Percentiles rank a stretch among this genome's conserved stretches.
These are phyloP conservation scores for Petromus typicus DNA, from an alignment of 2,113 vertebrate genomes.

Conservation along the genomic window DNA sequence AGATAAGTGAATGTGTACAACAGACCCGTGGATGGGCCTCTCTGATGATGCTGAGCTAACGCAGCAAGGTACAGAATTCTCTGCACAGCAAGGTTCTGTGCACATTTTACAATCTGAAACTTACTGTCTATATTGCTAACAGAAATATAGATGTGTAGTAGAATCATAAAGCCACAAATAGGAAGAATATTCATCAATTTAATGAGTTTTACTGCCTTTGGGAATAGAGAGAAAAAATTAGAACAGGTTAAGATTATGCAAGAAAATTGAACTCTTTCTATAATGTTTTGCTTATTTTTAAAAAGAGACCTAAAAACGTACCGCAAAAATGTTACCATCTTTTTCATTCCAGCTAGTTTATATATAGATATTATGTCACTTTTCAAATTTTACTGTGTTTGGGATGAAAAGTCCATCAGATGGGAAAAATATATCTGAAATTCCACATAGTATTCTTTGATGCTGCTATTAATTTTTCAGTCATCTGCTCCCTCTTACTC, in stretches of 20 bases:
- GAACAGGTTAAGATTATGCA: neutral
- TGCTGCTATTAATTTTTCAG: slow-evolving; percentile 48
- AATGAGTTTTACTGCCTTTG: neutral
- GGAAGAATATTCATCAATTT: neutral
- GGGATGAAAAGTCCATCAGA: neutral
- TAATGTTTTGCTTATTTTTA: slow-evolving; percentile 49
- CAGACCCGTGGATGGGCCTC: neutral
- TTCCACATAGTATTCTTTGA: slow-evolving; percentile 23
- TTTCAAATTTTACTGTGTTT: slow-evolving; percentile 6
- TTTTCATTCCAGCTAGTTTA: slow-evolving; percentile 30
- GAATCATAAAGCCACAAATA: neutral
- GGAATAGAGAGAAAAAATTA: neutral
- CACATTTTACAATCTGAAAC: slow-evolving; percentile 34
- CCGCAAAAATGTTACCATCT: neutral
- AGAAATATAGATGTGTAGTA: neutral
- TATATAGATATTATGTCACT: slow-evolving; percentile 12
- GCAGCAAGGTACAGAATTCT: neutral
- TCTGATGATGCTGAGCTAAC: neutral
- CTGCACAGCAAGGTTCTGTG: neutral
- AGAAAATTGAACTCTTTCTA: slow-evolving; percentile 29
- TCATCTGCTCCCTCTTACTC: slow-evolving; percentile 14
- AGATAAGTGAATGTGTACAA: neutral
- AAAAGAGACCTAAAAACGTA: slow-evolving; percentile 18
- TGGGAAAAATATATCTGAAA: slow-evolving; percentile 22
- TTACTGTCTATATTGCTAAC: neutral